Percentiles rank a stretch among this genome's conserved stretches.
Conservation (phyloP, 2,113 vertebrate genomes). For the Athene noctua region DNA sequence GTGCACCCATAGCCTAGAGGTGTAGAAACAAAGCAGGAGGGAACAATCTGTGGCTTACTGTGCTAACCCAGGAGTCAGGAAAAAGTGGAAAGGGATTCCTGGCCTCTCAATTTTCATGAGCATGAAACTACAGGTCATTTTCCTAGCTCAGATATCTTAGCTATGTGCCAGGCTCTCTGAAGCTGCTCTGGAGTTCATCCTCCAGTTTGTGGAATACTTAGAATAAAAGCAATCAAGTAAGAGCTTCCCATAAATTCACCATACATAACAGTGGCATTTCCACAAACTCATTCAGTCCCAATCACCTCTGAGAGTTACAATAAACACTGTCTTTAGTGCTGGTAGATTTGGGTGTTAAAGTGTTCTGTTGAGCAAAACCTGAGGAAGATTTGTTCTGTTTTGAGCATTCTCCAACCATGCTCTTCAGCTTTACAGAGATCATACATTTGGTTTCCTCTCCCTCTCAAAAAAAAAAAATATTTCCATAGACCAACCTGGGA, state of each 20-base stretch:
- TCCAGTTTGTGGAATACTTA: not conserved
- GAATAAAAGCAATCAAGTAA: not conserved
- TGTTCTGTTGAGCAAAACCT: not conserved
- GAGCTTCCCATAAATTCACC: not conserved
- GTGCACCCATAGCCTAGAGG: not conserved
- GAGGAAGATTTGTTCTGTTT: not conserved
- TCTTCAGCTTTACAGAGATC: not conserved
- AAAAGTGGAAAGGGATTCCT: not conserved
- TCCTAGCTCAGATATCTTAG: not conserved
- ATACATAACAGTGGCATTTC: not conserved
- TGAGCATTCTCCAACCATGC: rapidly evolving
- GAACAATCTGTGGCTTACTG: not conserved
- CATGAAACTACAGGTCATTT: not conserved
- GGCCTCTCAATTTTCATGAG: not conserved
- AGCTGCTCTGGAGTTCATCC: not conserved
- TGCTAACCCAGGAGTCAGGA: not conserved
- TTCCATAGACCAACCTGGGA: not conserved
- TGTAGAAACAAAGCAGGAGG: not conserved
- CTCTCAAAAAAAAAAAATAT: not conserved
- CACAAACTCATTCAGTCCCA: not conserved
- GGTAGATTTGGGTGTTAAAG: not conserved
- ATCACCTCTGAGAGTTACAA: not conserved
- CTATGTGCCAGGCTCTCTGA: not conserved
- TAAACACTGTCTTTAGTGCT: not conserved
- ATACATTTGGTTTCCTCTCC: not conserved